Conservation (phyloP, 2,113 vertebrate genomes). For the Canis aureus region DNA sequence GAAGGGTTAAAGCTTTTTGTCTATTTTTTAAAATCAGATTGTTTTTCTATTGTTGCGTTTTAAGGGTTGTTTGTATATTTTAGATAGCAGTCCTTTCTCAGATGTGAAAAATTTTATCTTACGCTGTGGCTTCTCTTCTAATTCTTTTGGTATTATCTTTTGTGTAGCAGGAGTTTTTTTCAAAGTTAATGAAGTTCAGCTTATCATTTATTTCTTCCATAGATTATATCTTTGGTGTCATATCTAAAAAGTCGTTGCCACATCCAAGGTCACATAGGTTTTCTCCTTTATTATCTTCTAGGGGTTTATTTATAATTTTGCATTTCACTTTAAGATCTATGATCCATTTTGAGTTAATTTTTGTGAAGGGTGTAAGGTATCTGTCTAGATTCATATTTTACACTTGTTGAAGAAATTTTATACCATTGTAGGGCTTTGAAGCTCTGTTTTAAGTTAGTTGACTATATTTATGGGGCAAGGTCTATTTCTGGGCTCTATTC, state of each 20-base stretch:
- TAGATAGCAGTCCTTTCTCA: background rate
- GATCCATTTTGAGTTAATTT: constrained; percentile 21
- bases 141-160: background rate
- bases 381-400: background rate
- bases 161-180: background rate
- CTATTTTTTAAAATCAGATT: background rate
- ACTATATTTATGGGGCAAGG: background rate
- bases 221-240: background rate
- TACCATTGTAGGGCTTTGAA: background rate
- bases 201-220: background rate
- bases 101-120: background rate
- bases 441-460: background rate
- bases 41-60: background rate
- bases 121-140: background rate
- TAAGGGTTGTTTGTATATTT: background rate
- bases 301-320: background rate
- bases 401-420: background rate
- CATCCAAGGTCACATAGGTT: background rate
- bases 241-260: background rate
- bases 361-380: background rate
- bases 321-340: background rate
- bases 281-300: background rate
- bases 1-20: background rate
- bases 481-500: background rate
- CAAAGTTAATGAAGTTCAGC: background rate